Conservation (phyloP, 2,888 invertebrate genomes). For the Linyphia triangularis region DNA sequence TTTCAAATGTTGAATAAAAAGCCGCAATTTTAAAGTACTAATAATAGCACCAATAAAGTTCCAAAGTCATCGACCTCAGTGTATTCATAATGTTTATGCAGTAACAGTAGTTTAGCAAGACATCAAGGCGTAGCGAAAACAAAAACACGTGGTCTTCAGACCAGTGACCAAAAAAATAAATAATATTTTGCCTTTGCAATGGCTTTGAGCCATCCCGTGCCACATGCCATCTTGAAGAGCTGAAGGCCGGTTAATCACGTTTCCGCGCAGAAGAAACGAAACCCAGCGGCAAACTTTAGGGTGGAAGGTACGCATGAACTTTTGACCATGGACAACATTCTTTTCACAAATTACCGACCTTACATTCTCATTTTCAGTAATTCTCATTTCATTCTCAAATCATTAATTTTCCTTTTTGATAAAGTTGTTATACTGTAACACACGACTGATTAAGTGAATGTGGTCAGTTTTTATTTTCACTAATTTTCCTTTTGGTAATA, state of each 20-base stretch:
- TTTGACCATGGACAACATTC: constrained; percentile 42
- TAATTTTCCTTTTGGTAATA: too few relatives aligned
- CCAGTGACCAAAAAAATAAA: constrained; percentile 30
- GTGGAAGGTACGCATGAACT: constrained; percentile 29
- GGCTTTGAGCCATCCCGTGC: constrained; percentile 29
- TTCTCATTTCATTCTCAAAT: too few relatives aligned
- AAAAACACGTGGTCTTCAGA: constrained; percentile 39
- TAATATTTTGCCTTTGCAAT: not conserved
- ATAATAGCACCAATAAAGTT: too few relatives aligned
- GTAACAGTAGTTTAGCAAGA: not conserved
- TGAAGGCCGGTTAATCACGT: constrained; percentile 45
- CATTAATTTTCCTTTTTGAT: too few relatives aligned
- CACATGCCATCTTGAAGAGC: constrained; percentile 2
- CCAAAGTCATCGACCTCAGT: constrained; percentile 41
- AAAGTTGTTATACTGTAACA: too few relatives aligned
- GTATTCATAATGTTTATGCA: not conserved
- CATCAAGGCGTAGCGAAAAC: not conserved
- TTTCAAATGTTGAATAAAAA: too few relatives aligned
- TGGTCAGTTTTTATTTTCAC: too few relatives aligned
- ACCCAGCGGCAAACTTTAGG: not conserved
- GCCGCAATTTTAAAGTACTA: too few relatives aligned
- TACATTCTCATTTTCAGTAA: too few relatives aligned
- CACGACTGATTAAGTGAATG: too few relatives aligned
- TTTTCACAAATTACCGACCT: not conserved
- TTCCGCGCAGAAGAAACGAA: constrained; percentile 6